Base-by-base conservation (phyloP, 2,797 vertebrate genomes). In the Xyrichtys novacula region DNA sequence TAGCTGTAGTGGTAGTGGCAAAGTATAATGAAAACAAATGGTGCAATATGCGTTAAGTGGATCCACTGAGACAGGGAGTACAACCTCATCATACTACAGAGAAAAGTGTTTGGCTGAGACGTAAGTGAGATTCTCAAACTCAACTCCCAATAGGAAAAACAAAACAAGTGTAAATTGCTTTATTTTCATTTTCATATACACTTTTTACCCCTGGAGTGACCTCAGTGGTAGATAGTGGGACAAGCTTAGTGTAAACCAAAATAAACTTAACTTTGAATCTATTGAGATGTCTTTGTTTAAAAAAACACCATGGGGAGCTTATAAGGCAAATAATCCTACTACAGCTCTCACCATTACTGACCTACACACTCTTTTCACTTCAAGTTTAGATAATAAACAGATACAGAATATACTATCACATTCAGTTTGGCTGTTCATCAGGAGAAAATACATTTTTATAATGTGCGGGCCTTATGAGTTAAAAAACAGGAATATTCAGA, bases 1-100 rank as follows among this genome's bases (percentile, higher is more conserved):
- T 56, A 68, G 64, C 72, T 65, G 68, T 68, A 70, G 67, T 67
- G 53, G 53, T 20, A 66, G 58, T 80, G 76, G 82, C 68, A 66
- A 43, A 62, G 28, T 54, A 49, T 80, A 81, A 75, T 80, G 69
- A 79, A 70, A 85, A 85, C 77, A 88, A 85, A 87, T 86, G 74
- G 65, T 72, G 66, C 80, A 88, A 75, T 82, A 78, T 76, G 72
- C 72, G 70, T 61, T 75, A 78, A 80, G 83, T 65, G 57, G 71
- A 86, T 71, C 70, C 22, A 20, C 73, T 74, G 81, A 78, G 85
- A 78, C 48, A 56, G 61, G 43, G 28, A 7, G 54, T 61, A 29
- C 66, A 77, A 68, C 53, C 12, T 65, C 1, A 31, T 60, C 31
- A 60, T 64, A 65, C 52, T 67, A 54, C 54, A 36, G 19, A 54